A percentile compares a stretch with the other conserved stretches of the same genome.
phyloP scores from a whole-genome alignment of 2,888 invertebrate species.

The Taphrorychus bicolor region DNA sequence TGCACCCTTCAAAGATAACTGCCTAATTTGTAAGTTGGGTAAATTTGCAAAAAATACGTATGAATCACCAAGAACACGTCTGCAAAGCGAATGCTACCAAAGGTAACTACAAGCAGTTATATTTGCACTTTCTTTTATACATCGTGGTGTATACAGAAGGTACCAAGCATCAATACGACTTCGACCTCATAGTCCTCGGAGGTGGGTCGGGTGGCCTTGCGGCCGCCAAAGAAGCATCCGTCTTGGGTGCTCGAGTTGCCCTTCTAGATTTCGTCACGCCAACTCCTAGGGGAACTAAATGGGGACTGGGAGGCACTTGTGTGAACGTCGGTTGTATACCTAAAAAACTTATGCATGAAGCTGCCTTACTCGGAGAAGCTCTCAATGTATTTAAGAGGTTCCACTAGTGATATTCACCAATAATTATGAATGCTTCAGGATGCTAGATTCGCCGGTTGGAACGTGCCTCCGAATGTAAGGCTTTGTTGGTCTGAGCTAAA shows the following conservation, averaged over 20 bases:
- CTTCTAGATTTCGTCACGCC: slow-evolving; percentile 88
- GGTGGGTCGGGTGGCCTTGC: slow-evolving; percentile 97
- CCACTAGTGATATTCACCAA: too few species aligned
- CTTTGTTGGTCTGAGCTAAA: slow-evolving; percentile 79
- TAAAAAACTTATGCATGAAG: slow-evolving; percentile 97
- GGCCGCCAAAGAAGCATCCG: slow-evolving; percentile 92
- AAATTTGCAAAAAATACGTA: too few species aligned
- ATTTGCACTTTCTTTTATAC: slow-evolving; percentile 3
- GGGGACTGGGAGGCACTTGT: slow-evolving; percentile 97
- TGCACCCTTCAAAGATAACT: too few species aligned
- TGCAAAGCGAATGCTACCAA: too few species aligned
- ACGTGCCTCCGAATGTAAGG: slow-evolving; percentile 67
- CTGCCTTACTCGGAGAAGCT: slow-evolving; percentile 85
- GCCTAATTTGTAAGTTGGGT: too few species aligned
- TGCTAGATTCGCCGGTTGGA: slow-evolving; percentile 83
- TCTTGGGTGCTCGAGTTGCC: slow-evolving; percentile 82
- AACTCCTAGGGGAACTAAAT: slow-evolving; percentile 85
- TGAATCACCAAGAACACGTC: too few species aligned
- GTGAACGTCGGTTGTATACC: slow-evolving; percentile 99
- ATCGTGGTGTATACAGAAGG: too few species aligned
- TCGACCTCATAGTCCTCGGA: slow-evolving; percentile 93
- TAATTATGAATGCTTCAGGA: slow-evolving; percentile 69
- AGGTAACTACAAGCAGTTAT: too few species aligned
- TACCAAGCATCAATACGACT: too few species aligned
- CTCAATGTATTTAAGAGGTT: too few species aligned